phyloP scores from a whole-genome alignment of 2,797 vertebrate genomes.

The Percopsis omiscomaycus region DNA sequence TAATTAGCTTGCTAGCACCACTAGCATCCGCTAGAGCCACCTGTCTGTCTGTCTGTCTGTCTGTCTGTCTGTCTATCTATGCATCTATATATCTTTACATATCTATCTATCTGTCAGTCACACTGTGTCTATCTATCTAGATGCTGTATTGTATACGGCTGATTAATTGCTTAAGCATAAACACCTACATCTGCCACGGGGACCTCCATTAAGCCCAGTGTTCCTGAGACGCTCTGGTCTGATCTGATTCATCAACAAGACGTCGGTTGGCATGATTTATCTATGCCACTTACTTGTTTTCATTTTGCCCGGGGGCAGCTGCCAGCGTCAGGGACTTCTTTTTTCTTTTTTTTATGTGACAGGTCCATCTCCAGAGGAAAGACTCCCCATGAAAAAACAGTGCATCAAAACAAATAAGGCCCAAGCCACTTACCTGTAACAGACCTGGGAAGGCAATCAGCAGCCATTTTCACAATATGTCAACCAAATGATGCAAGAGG shows the following conservation, averaged over 20 bases:
- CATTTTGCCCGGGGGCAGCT: slow-evolving; percentile 81
- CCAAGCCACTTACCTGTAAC: slow-evolving; percentile 62
- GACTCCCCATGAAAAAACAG: slow-evolving; percentile 75
- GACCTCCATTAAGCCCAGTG: slow-evolving; percentile 72
- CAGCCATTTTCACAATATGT: slow-evolving; percentile 70
- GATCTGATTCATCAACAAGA: slow-evolving; percentile 77
- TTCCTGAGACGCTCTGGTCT: slow-evolving; percentile 70
- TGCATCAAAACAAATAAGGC: slow-evolving; percentile 83
- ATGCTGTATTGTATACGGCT: not conserved
- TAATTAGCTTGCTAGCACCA: slow-evolving; percentile 64
- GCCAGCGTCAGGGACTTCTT: slow-evolving; percentile 76
- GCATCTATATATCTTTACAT: slow-evolving; percentile 12
- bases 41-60: slow-evolving; percentile 16
- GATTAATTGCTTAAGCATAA: not conserved
- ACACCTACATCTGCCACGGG: slow-evolving; percentile 50
- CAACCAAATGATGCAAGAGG: slow-evolving; percentile 65
- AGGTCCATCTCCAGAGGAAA: slow-evolving; percentile 80
- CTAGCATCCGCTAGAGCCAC: not conserved
- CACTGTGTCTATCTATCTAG: not conserved
- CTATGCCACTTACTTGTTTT: slow-evolving; percentile 84
- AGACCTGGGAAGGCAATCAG: slow-evolving; percentile 72
- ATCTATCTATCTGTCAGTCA: slow-evolving; percentile 3
- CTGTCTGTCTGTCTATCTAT: slow-evolving; percentile 11
- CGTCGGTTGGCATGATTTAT: slow-evolving; percentile 80
- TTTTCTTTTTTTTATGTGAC: slow-evolving; percentile 77